Conservation (phyloP, 2,113 vertebrate species). For the Addax nasomaculatus region DNA sequence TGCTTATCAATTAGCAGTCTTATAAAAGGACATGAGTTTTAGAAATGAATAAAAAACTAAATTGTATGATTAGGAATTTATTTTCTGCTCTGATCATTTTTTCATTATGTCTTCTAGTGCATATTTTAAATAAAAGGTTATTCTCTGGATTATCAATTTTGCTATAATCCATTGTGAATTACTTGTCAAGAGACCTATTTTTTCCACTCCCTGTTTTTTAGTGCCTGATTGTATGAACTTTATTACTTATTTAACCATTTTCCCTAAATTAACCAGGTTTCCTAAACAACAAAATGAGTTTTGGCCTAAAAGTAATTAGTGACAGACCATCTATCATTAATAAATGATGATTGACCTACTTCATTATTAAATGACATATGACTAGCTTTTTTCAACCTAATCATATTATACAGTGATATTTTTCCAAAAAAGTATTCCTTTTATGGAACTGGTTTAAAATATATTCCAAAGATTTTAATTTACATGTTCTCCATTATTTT, state of each 20-base stretch:
- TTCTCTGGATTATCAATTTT: neutral
- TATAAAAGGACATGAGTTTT: neutral
- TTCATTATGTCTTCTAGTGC: neutral
- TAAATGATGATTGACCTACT: neutral
- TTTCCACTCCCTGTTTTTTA: neutral
- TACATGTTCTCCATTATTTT: neutral
- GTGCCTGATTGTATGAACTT: neutral
- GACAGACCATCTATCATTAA: neutral
- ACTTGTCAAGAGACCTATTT: neutral
- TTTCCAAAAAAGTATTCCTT: neutral
- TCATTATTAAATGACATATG: conserved; percentile 18
- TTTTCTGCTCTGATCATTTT: neutral
- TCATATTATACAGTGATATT: neutral
- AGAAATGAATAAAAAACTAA: neutral
- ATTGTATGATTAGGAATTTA: neutral
- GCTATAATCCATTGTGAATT: neutral
- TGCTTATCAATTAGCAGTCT: neutral
- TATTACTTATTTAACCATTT: conserved; percentile 37
- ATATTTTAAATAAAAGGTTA: neutral
- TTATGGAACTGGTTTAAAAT: neutral
- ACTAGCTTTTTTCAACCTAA: neutral
- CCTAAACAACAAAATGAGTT: neutral
- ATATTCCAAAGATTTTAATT: neutral
- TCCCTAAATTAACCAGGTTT: conserved; percentile 35
- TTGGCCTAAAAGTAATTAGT: conserved; percentile 21